These are phyloP conservation scores for Artibeus jamaicensis DNA, from an alignment of 2,797 vertebrate species.

Conservation along the genomic window DNA sequence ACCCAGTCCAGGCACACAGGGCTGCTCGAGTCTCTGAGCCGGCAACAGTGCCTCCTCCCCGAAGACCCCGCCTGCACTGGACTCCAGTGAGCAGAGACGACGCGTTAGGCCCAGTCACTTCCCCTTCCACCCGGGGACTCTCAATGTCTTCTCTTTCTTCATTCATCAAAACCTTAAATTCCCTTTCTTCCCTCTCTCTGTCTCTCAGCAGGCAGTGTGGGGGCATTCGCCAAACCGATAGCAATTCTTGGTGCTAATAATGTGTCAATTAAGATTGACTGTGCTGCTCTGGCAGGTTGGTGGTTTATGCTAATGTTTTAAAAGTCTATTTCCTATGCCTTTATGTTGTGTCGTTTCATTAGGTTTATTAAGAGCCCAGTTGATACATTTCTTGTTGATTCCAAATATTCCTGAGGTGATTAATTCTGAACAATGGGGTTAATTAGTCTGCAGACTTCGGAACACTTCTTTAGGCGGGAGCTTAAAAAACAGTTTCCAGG, in stretches of 20 bases:
- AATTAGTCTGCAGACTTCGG: conserved; percentile 70
- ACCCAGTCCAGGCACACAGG: neutral
- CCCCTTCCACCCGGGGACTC: neutral
- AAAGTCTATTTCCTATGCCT: conserved; percentile 72
- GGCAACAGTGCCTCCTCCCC: neutral
- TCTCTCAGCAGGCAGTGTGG: neutral
- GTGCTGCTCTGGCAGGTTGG: conserved; percentile 7
- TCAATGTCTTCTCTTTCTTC: neutral
- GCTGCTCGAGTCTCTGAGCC: neutral
- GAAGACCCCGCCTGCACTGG: neutral
- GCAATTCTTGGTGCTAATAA: conserved; percentile 64
- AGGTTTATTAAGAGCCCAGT: conserved; percentile 73
- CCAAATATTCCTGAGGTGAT: conserved; percentile 53
- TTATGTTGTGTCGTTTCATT: conserved; percentile 73
- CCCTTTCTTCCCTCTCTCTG: neutral
- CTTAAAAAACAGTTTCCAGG: conserved; percentile 64
- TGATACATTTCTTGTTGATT: conserved; percentile 71
- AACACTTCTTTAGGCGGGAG: conserved; percentile 36
- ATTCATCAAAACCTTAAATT: neutral
- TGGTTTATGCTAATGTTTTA: conserved; percentile 64
- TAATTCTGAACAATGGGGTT: conserved; percentile 70
- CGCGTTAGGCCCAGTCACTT: fast-evolving
- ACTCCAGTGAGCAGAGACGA: neutral
- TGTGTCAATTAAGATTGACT: conserved; percentile 62
- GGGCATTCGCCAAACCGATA: conserved; percentile 45